Evolutionary conservation across 2,888 invertebrate species (phyloP).

Genomic region (Gymnosoma rotundatum): DNA sequence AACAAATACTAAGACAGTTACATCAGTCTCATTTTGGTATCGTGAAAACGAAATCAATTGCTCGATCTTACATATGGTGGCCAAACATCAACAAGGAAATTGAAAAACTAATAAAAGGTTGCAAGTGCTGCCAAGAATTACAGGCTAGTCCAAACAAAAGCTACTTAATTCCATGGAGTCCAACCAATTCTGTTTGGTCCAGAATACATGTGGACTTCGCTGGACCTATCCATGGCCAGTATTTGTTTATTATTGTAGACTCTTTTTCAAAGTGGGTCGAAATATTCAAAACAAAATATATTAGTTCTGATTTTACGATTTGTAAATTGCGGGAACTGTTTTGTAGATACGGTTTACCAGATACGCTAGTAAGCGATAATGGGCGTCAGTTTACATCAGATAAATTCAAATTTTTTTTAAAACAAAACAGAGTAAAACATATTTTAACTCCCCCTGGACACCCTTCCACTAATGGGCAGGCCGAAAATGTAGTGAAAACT

Average conservation of each 20-base stretch:
- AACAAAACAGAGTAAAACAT: no score
- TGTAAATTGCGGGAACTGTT: no score
- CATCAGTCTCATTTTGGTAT: no score
- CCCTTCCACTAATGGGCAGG: no score
- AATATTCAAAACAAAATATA: neutral
- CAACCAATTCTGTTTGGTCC: conserved; percentile 39
- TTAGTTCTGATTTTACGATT: neutral
- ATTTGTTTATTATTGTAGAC: no score
- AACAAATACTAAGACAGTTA: no score
- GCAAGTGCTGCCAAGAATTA: conserved; percentile 59
- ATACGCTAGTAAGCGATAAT: no score
- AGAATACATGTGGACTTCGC: conserved; percentile 16
- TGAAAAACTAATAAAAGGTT: conserved; percentile 42
- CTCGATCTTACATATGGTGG: conserved; percentile 7
- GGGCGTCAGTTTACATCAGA: no score
- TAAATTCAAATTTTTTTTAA: no score
- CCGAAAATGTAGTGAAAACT: no score
- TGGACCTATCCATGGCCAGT: conserved; percentile 5
- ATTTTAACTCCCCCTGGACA: no score
- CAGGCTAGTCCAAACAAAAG: conserved; percentile 58
- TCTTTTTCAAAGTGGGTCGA: neutral
- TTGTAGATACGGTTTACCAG: no score
- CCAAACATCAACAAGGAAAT: conserved; percentile 8
- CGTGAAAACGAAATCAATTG: neutral
- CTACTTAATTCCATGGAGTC: conserved; percentile 55